Base-by-base conservation (phyloP, 2,113 vertebrate genomes). In the Dromaius novaehollandiae region DNA sequence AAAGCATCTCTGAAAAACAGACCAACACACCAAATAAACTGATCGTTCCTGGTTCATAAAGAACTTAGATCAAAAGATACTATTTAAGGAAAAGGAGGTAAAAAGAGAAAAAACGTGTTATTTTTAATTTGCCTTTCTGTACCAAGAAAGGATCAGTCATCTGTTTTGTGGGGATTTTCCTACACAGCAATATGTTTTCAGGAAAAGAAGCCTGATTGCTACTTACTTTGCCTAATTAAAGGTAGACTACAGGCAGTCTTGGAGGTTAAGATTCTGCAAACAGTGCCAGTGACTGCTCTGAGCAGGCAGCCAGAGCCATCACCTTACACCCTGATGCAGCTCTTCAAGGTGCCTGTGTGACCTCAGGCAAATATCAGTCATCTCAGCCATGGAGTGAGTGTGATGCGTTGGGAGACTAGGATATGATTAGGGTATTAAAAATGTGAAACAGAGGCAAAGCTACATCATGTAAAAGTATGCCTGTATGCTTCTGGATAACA, bases 161-260 rank as follows among this genome's bases (percentile, higher is more conserved):
- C 90, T 88, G 75, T 48, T 94, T 95, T 68, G n/a, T 65, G 46
- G 19, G 65, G 75, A 69, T 78, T 89, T 95, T 91, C 87, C 60
- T 86, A 87, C 48, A 38, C n/a, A 82, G n/a, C 34, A 89, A 71
- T 40, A 82, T 61, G 46, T 24, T 90, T 87, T 73, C 32, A 28
- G 53, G 77, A 80, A 90, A 95, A 71, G 36, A 86, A 92, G 28
- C 5, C 30, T 70, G 30, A 44, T 6, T 82, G 22, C 63, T 93
- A 34, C 65, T 63, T 51, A 46, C 38, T 73, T 85, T 78, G 40
- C 25, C 74, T 75, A 77, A 86, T 11, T 55, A 63, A 93, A 86
- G 68, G 58, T 84, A 53, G 46, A 51, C 73, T 61, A n/a, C 34
- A 73, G 55, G 30, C 20, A 32, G 2, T 20, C 32, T 19, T 83